Conservation (phyloP, 2,888 invertebrate genomes). For the Lapara coniferarum region DNA sequence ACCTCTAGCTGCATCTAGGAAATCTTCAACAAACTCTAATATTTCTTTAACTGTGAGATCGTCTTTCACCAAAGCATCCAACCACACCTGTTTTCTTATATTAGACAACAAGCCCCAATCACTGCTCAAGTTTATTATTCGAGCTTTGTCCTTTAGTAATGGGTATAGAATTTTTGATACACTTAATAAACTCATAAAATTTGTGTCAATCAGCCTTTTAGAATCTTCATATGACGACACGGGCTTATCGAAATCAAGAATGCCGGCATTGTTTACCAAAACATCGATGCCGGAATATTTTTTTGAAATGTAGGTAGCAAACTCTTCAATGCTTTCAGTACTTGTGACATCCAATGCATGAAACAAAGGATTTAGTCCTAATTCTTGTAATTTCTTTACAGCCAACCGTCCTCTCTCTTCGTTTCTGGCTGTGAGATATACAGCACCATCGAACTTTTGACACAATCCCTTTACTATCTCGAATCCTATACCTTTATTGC, state of each 20-base stretch:
- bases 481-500: constrained; percentile 77
- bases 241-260: constrained; percentile 85
- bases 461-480: constrained; percentile 84
- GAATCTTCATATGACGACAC: constrained; percentile 88
- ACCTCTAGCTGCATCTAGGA: constrained; percentile 81
- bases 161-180: constrained; percentile 88
- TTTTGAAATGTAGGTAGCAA: constrained; percentile 83
- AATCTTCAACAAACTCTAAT: constrained; percentile 81
- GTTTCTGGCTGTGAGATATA: constrained; percentile 89
- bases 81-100: constrained; percentile 74
- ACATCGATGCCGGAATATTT: constrained; percentile 88
- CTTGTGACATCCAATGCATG: constrained; percentile 88
- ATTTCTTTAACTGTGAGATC: constrained; percentile 80
- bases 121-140: constrained; percentile 90
- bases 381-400: constrained; percentile 83
- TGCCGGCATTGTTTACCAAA: constrained; percentile 90
- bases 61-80: constrained; percentile 71
- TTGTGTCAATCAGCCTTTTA: constrained; percentile 87
- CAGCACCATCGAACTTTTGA: constrained; percentile 87
- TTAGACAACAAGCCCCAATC: constrained; percentile 81
- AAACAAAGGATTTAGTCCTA: constrained; percentile 84
- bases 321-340: constrained; percentile 83
- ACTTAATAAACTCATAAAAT: constrained; percentile 87
- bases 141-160: constrained; percentile 86
- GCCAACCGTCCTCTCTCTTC: constrained; percentile 85